phyloP scores from a whole-genome alignment of 2,113 vertebrate species.

The Siphamia tubifer region DNA sequence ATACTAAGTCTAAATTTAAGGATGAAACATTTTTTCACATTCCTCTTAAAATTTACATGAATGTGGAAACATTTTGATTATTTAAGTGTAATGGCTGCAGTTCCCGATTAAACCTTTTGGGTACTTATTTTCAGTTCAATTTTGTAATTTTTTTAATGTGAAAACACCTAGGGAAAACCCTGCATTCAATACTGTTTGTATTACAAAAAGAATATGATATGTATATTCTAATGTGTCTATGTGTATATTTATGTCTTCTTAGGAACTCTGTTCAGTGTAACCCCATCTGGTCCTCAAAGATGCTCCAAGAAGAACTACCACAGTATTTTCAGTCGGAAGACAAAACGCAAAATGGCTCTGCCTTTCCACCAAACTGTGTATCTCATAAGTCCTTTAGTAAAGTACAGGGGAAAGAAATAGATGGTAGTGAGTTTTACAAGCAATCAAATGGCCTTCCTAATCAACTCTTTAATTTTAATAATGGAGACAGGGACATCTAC shows the following conservation, averaged over 20 bases:
- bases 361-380: slow-evolving; percentile 73
- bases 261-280: slow-evolving; percentile 82
- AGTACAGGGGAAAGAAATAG: slow-evolving; percentile 71
- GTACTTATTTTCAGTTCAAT: too few species aligned
- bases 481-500: slow-evolving; percentile 43
- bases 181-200: background rate
- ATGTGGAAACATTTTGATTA: too few species aligned
- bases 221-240: too few species aligned
- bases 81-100: too few species aligned
- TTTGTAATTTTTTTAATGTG: too few species aligned
- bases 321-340: slow-evolving; percentile 80
- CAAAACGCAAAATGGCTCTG: slow-evolving; percentile 73
- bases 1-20: too few species aligned
- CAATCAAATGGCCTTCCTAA: slow-evolving; percentile 38
- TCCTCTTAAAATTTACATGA: too few species aligned
- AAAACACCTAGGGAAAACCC: too few species aligned
- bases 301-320: slow-evolving; percentile 70
- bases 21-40: too few species aligned
- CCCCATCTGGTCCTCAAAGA: slow-evolving; percentile 82
- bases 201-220: too few species aligned
- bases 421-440: slow-evolving; percentile 43
- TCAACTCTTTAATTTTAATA: slow-evolving; percentile 52
- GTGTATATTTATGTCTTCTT: slow-evolving; percentile 39
- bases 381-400: slow-evolving; percentile 72
- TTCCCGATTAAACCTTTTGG: too few species aligned